Percentiles rank a stretch among this genome's conserved stretches.
These are phyloP conservation scores for Andrena bicolor DNA, from an alignment of 2,888 invertebrate species.

Conservation along the genomic window DNA sequence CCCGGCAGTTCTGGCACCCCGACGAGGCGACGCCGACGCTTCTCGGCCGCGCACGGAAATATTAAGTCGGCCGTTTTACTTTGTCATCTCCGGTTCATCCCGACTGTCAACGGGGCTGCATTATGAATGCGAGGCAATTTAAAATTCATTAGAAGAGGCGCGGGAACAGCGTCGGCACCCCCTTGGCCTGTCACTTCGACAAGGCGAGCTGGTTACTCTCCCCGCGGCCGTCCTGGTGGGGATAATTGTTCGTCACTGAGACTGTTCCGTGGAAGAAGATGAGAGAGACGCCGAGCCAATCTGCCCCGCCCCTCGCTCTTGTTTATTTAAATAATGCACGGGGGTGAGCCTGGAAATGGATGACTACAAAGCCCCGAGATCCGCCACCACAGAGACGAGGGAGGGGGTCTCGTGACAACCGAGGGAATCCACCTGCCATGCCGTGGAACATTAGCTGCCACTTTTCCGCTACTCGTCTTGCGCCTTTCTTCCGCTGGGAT, in stretches of 20 bases:
- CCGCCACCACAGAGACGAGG: constrained; percentile 65
- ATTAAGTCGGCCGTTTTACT: constrained; percentile 80
- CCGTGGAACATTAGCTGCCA: constrained; percentile 68
- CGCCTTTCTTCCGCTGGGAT: constrained; percentile 17
- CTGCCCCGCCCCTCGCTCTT: constrained; percentile 74
- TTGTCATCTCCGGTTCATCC: constrained; percentile 82
- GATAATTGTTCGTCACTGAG: constrained; percentile 84
- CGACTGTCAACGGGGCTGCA: constrained; percentile 80
- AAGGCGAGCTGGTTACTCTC: constrained; percentile 34
- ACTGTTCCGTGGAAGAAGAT: constrained; percentile 57
- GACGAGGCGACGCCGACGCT: constrained; percentile 21
- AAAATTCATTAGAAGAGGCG: constrained; percentile 83
- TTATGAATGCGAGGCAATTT: constrained; percentile 84
- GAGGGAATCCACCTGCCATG: constrained; percentile 74
- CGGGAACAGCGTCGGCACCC: constrained; percentile 67
- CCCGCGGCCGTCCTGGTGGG: constrained; percentile 71
- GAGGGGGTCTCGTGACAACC: constrained; percentile 64
- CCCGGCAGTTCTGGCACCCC: constrained; percentile 18
- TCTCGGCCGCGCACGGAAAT: constrained; percentile 64
- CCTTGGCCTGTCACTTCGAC: constrained; percentile 72
- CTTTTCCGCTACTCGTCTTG: constrained; percentile 53
- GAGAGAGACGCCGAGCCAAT: constrained; percentile 73
- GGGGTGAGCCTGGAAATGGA: constrained; percentile 79
- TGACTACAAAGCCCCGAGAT: constrained; percentile 83
- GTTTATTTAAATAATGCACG: constrained; percentile 85